Evolutionary conservation across 2,797 vertebrate species (phyloP).

Genomic region (Natrix natrix): DNA sequence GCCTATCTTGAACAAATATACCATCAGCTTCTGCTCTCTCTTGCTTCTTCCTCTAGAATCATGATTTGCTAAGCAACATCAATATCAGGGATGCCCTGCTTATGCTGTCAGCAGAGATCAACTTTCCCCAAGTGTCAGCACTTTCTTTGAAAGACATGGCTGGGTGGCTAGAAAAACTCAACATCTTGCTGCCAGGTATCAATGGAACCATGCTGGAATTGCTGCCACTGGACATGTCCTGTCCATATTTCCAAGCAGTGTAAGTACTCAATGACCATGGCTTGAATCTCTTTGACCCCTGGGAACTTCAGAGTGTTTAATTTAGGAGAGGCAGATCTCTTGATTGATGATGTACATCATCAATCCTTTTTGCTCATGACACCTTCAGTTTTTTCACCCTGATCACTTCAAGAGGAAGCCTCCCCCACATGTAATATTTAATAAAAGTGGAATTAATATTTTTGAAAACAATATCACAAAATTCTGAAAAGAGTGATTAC

Average conservation of each 20-base stretch:
- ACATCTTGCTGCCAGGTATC: slow-evolving; percentile 20
- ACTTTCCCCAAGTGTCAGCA: neutral
- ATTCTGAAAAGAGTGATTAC: neutral
- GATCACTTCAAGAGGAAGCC: neutral
- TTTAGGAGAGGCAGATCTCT: neutral
- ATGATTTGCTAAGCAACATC: slow-evolving; percentile 13
- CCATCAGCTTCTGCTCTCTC: neutral
- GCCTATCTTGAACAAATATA: neutral
- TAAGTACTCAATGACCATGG: neutral
- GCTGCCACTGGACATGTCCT: neutral
- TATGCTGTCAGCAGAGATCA: neutral
- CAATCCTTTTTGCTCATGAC: neutral
- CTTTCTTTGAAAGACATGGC: neutral
- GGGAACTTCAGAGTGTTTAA: neutral
- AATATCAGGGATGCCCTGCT: slow-evolving; percentile 30
- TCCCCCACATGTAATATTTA: neutral
- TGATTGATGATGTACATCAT: neutral
- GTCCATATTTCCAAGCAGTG: slow-evolving; percentile 17
- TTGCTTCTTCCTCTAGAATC: slow-evolving; percentile 22
- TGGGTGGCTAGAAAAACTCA: neutral
- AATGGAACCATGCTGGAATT: slow-evolving; percentile 34
- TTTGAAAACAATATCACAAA: neutral
- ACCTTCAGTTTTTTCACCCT: neutral
- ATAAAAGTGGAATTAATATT: neutral
- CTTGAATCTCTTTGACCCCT: neutral